Evolutionary conservation across 1,140 invertebrate species (phyloP), one percentile per base, ranked within the genome.

Genomic region (Cydia pomonella): DNA sequence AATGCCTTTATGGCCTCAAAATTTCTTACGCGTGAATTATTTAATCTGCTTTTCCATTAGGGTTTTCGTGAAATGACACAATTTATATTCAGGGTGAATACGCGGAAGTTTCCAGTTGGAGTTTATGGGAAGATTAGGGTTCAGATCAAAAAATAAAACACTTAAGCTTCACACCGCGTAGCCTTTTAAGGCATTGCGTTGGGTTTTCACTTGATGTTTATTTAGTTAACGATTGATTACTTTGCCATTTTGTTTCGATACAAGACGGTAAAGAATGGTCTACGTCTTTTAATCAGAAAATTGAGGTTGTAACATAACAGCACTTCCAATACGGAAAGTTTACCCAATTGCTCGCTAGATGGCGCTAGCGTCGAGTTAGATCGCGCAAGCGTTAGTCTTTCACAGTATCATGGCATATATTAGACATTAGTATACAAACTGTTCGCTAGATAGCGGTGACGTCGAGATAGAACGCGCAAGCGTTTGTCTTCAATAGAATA

Each of bases 11-110:
- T 90, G 85, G 84, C 77, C 85, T 87, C 87, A 86, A 89, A 90
- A 90, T 89, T 89, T 89, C 90, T 89, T 88, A 86, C 87, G 81
- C 77, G 75, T 90, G 88, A 88, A 92, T 90, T 88, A 92, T 90
- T 90, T 90, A 92, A 90, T 89, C 87, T 85, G 80, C 82, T 88
- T 89, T 90, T 91, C 90, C 90, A 92, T 92, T 91, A 92, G 82
- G 86, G 87, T 88, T 90, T 87, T 87, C 80, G 76, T 74, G 81
- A 87, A 90, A 91, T 89, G 86, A 89, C 88, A 90, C 86, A 85
- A 90, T 92, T 90, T 92, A 87, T 91, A 92, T 92, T 91, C 90
- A 87, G 81, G 77, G 72, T 82, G 85, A 76, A 81, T 66, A 77
- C 73, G 73, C 73, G 76, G 75, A 78, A 84, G 73, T 79, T 87